A percentile compares a stretch with the other conserved stretches of the same genome.
Evolutionary conservation across 2,113 vertebrate genomes (phyloP).

Genomic region (Campylomormyrus tamandua): DNA sequence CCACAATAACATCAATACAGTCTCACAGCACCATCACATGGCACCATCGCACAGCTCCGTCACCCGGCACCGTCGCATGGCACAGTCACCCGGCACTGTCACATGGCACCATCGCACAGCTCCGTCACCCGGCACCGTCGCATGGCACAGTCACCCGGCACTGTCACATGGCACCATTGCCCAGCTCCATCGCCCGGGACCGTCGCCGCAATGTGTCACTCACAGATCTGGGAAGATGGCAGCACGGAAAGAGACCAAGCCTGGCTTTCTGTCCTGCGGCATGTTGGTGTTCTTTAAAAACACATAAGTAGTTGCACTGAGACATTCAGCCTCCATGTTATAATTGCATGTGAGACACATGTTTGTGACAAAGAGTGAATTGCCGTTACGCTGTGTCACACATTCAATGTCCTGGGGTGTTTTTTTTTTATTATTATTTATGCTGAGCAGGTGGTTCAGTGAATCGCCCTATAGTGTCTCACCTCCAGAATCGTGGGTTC

Average conservation of each 20-base stretch:
- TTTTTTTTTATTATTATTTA: neutral
- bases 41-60: too few relatives aligned
- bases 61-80: too few relatives aligned
- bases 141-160: too few relatives aligned
- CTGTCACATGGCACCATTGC: too few relatives aligned
- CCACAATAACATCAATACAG: too few relatives aligned
- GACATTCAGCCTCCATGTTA: neutral
- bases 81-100: too few relatives aligned
- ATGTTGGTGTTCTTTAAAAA: neutral
- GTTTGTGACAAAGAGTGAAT: neutral
- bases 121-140: too few relatives aligned
- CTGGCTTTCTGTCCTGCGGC: neutral
- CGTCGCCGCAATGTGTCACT: neutral
- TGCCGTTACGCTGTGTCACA: neutral
- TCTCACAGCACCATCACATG: too few relatives aligned
- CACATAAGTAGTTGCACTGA: neutral
- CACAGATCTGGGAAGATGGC: neutral
- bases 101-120: too few relatives aligned
- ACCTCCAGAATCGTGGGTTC: neutral
- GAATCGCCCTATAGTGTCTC: neutral
- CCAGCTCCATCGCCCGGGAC: too few relatives aligned
- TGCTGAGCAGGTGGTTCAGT: neutral
- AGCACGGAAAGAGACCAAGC: neutral
- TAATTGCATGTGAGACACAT: neutral
- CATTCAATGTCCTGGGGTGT: neutral